phyloP scores from a whole-genome alignment of 2,113 vertebrate species.

The Hirundichthys speculiger region DNA sequence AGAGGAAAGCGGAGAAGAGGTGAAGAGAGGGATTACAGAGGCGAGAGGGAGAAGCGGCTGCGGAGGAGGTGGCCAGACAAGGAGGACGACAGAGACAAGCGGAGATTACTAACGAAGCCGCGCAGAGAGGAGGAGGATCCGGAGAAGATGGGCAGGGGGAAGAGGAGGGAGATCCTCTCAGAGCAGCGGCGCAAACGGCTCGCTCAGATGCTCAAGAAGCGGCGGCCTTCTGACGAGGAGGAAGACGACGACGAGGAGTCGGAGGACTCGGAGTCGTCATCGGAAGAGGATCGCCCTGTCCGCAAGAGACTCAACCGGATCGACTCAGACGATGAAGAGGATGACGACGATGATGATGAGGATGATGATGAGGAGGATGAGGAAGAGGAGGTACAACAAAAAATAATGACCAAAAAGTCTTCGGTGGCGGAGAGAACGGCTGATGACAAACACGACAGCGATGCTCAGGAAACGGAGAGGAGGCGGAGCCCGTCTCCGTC shows the following conservation, averaged over 20 bases:
- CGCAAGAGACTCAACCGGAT: slow-evolving; percentile 93
- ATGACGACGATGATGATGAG: slow-evolving; percentile 26
- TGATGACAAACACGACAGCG: slow-evolving; percentile 76
- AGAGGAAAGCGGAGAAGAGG: slow-evolving; percentile 61
- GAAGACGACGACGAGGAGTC: slow-evolving; percentile 65
- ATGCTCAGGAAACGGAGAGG: slow-evolving; percentile 85
- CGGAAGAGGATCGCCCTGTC: slow-evolving; percentile 81
- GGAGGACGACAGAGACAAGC: slow-evolving; percentile 36
- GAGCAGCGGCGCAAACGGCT: slow-evolving; percentile 66
- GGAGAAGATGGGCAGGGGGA: slow-evolving; percentile 73
- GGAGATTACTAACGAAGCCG: slow-evolving; percentile 67
- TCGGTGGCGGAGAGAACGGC: slow-evolving; percentile 76
- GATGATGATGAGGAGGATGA: slow-evolving; percentile 30
- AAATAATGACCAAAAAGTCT: slow-evolving; percentile 80
- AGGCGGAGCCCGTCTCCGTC: slow-evolving; percentile 85
- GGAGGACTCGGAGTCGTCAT: slow-evolving; percentile 68
- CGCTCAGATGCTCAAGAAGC: slow-evolving; percentile 74
- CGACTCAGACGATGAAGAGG: slow-evolving; percentile 87
- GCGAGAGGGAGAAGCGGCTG: slow-evolving; percentile 69
- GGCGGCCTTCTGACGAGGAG: slow-evolving; percentile 73
- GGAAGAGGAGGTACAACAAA: slow-evolving; percentile 28
- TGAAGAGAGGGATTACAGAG: slow-evolving; percentile 57
- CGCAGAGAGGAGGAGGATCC: slow-evolving; percentile 71
- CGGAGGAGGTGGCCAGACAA: slow-evolving; percentile 38
- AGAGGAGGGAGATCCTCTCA: slow-evolving; percentile 73